These are phyloP conservation scores for Leptinotarsa undecemlineata DNA, from an alignment of 1,140 invertebrate species.

Conservation along the genomic window DNA sequence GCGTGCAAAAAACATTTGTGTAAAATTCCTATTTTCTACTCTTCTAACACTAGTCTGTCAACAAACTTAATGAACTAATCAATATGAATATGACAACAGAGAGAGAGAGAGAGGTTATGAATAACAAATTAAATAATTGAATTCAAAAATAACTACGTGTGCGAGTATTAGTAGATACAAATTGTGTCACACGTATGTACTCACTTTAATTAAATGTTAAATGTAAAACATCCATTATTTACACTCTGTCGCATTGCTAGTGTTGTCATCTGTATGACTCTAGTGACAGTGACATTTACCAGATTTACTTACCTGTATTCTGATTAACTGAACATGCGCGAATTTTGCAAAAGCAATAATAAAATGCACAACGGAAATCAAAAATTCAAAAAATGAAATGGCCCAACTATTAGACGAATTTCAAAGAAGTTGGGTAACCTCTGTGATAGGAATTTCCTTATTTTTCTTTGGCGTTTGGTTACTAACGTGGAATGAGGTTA, in stretches of 20 bases:
- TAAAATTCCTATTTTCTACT: no score
- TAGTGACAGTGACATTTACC: neutral
- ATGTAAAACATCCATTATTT: neutral
- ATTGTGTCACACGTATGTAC: neutral
- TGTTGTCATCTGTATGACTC: no score
- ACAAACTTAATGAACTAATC: no score
- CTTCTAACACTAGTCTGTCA: no score
- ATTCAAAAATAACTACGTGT: neutral
- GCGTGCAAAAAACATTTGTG: no score
- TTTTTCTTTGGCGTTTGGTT: constrained; percentile 63
- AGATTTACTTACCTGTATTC: neutral
- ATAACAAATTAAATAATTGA: neutral
- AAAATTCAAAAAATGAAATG: constrained; percentile 32
- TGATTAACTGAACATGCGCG: neutral
- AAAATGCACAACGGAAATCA: neutral
- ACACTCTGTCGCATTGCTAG: neutral
- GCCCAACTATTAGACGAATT: constrained; percentile 62
- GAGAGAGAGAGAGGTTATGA: neutral
- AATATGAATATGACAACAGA: no score
- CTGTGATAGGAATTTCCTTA: constrained; percentile 63
- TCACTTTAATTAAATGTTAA: neutral
- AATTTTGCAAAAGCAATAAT: neutral
- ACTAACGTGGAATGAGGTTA: constrained; percentile 77
- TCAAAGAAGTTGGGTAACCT: constrained; percentile 65
- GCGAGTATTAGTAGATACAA: neutral